Conservation (phyloP, 2,888 invertebrate genomes). For the Hoplodrina blanda region DNA sequence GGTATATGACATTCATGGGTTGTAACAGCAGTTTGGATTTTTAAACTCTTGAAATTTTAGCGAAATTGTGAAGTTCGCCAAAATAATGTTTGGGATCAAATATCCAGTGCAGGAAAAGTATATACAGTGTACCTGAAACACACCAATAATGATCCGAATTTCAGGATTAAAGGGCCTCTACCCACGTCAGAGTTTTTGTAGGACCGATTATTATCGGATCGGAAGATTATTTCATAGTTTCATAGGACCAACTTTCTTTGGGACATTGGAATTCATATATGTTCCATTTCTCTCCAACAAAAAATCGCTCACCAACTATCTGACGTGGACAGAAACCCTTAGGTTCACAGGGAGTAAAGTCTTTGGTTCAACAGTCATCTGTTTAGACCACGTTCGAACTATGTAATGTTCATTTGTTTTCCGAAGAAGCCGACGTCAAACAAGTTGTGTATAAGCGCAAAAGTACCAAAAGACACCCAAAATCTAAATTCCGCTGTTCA, state of each 20-base stretch:
- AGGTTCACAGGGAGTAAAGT: neutral
- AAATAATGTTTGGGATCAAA: neutral
- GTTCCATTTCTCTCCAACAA: no score
- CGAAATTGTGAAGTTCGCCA: constrained; percentile 4
- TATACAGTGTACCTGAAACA: constrained; percentile 18
- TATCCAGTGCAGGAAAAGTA: neutral
- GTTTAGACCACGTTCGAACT: neutral
- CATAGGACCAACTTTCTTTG: no score
- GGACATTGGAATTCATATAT: no score
- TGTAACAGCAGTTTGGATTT: constrained; percentile 24
- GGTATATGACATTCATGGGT: neutral
- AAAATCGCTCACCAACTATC: no score
- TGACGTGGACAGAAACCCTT: no score
- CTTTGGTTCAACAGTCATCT: neutral
- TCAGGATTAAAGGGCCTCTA: neutral
- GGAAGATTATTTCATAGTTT: no score
- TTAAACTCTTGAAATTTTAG: neutral
- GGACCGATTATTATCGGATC: no score
- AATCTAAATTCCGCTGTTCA: constrained; percentile 20
- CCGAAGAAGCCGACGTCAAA: constrained; percentile 7
- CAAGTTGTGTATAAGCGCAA: constrained; percentile 25
- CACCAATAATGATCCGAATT: neutral
- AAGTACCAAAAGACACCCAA: constrained; percentile 32
- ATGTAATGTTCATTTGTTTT: neutral
- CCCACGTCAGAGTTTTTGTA: no score